Conservation (phyloP, 23 tunicate genomes). For the Styela clava region DNA sequence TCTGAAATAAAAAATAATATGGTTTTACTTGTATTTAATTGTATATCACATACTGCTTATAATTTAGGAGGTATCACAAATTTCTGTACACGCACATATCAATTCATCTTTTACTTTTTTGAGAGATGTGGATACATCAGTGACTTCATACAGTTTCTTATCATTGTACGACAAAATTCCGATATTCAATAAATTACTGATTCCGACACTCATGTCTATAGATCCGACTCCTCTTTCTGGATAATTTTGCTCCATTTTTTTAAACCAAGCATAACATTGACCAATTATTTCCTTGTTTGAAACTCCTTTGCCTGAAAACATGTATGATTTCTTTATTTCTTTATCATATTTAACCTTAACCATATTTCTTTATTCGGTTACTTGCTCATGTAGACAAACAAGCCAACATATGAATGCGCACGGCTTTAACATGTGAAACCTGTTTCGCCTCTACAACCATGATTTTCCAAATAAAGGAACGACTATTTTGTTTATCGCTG, state of each 20-base stretch:
- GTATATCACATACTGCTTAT: no score
- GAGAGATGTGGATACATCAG: not conserved
- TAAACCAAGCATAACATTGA: slow-evolving; percentile 13
- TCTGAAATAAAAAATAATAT: no score
- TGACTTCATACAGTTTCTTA: not conserved
- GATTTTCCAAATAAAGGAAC: no score
- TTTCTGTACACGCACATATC: not conserved
- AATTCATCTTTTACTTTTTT: slow-evolving; percentile 1
- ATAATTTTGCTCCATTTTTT: not conserved
- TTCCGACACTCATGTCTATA: not conserved
- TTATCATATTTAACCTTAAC: not conserved
- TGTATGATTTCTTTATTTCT: not conserved
- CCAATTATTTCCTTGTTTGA: not conserved
- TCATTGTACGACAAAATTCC: not conserved
- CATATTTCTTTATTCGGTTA: not conserved
- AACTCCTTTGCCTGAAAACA: not conserved
- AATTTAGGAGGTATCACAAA: not conserved
- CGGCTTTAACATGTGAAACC: no score
- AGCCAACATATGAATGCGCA: no score
- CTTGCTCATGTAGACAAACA: no score
- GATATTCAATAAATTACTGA: slow-evolving; percentile 1
- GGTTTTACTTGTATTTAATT: no score
- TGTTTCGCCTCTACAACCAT: no score
- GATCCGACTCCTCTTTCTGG: not conserved
- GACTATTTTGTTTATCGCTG: no score